Percentiles rank a stretch among this genome's conserved stretches.
Evolutionary conservation across 53 echinoderm and acorn worm genomes (phyloP).

Genomic region (Mesocentrotus franciscanus): DNA sequence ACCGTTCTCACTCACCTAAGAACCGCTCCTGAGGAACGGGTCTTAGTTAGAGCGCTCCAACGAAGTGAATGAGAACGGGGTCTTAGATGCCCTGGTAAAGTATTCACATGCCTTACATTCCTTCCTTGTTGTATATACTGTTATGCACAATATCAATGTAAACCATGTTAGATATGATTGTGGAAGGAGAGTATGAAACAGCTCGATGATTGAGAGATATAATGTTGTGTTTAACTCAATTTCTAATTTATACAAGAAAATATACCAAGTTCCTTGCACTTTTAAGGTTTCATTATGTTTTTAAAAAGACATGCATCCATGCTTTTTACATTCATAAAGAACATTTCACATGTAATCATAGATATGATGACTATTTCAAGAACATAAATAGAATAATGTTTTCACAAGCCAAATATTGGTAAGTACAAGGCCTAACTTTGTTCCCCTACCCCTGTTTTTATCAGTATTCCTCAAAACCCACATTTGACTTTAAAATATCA

Average conservation of each 20-base stretch:
- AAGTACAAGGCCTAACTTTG: not conserved
- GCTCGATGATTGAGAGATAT: not conserved
- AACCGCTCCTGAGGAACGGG: no score
- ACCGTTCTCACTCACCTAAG: no score
- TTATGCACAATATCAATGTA: not conserved
- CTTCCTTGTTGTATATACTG: not conserved
- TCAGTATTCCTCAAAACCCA: not conserved
- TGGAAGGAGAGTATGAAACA: not conserved
- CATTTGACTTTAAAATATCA: constrained; percentile 18
- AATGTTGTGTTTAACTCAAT: not conserved
- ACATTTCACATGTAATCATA: not conserved
- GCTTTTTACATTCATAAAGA: not conserved
- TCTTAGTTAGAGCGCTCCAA: no score
- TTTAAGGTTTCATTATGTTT: not conserved
- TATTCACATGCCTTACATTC: constrained; percentile 31
- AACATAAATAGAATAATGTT: not conserved
- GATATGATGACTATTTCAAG: not conserved
- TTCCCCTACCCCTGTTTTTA: not conserved
- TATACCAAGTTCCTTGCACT: not conserved
- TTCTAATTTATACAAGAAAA: no score
- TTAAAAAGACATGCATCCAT: no score
- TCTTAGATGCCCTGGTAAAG: constrained; percentile 3
- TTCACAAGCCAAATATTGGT: not conserved
- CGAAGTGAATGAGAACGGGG: no score
- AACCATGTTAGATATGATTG: not conserved